Conservation (phyloP, 23 tunicate genomes). For the Trididemnum clinides region DNA sequence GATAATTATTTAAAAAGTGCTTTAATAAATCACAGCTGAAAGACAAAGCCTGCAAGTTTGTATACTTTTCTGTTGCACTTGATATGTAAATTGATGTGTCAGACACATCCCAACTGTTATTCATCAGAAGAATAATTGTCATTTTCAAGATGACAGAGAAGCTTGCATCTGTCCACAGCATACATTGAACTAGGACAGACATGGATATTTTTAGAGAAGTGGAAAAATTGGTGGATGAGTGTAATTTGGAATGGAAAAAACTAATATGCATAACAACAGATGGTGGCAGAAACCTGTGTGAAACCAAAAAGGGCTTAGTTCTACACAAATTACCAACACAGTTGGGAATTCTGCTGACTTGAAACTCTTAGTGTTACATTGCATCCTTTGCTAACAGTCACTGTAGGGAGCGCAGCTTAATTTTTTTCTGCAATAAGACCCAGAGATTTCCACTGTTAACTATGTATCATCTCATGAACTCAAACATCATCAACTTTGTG, state of each 20-base stretch:
- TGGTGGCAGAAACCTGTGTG: slow-evolving; percentile 1
- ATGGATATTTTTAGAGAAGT: not conserved
- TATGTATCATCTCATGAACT: not conserved
- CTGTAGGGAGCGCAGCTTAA: not conserved
- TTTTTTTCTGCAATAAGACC: not conserved
- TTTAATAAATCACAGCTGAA: no score
- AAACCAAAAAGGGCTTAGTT: not conserved
- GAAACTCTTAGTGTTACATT: not conserved
- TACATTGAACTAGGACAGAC: not conserved
- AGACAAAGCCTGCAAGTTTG: not conserved
- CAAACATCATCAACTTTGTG: not conserved
- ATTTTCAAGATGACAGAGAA: not conserved
- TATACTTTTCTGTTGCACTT: not conserved
- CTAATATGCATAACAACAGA: not conserved
- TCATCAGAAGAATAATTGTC: not conserved
- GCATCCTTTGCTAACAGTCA: not conserved
- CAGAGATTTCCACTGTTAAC: not conserved
- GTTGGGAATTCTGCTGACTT: not conserved
- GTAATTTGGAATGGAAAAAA: not conserved
- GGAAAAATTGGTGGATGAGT: not conserved
- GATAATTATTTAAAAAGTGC: no score
- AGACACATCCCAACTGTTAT: not conserved
- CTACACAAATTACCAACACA: not conserved
- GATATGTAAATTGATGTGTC: not conserved
- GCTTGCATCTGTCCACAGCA: not conserved